These are phyloP conservation scores for Myrmecobius fasciatus DNA, from an alignment of 2,113 vertebrate species.

Conservation along the genomic window DNA sequence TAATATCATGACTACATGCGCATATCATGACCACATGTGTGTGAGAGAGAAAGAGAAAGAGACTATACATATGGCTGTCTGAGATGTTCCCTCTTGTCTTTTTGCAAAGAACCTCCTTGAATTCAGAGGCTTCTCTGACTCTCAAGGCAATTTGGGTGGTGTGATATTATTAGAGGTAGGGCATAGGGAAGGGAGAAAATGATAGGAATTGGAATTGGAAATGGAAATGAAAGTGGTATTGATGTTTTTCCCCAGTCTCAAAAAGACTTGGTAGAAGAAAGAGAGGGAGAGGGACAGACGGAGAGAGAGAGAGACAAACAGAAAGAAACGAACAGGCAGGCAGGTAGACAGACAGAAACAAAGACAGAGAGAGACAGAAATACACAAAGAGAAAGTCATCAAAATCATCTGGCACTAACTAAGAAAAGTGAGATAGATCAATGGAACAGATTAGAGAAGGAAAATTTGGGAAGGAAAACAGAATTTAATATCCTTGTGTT, in stretches of 20 bases:
- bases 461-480: background rate
- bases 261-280: background rate
- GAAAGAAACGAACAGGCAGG: no score
- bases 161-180: background rate
- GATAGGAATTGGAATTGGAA: background rate
- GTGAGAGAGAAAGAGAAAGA: no score
- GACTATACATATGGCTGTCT: background rate
- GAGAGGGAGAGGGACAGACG: background rate
- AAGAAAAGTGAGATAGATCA: background rate
- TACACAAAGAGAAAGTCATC: background rate
- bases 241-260: background rate
- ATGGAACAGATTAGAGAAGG: background rate
- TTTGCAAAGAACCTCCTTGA: background rate
- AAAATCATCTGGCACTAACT: background rate
- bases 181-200: background rate
- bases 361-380: no score
- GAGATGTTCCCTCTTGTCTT: background rate
- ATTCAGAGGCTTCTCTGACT: background rate
- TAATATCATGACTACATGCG: background rate
- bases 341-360: no score
- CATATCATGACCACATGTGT: no score
- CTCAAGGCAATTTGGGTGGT: background rate
- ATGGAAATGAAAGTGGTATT: background rate
- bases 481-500: background rate
- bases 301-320: no score